Evolutionary conservation across 2,113 vertebrate genomes (phyloP).

Genomic region (Rhegmatorhina hoffmannsi): DNA sequence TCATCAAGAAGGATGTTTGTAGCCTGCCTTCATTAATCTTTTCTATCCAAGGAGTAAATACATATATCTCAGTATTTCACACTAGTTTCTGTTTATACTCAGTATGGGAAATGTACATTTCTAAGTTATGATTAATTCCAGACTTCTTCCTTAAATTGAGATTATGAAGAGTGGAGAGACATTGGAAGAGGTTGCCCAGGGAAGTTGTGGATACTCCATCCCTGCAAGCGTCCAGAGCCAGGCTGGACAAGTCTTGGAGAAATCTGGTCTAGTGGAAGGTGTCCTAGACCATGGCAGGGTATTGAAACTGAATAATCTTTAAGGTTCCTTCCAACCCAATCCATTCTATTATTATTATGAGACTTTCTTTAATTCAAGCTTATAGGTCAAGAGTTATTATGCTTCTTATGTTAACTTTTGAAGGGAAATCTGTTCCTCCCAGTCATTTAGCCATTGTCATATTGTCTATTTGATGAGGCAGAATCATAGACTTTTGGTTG

Average conservation of each 20-base stretch:
- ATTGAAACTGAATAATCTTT: not conserved
- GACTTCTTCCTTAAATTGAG: not conserved
- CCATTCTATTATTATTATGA: not conserved
- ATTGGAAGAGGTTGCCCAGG: rapidly evolving
- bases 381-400: not conserved
- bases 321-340: not conserved
- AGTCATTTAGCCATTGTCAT: not conserved
- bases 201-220: not conserved
- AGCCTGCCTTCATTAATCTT: not conserved
- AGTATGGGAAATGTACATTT: not conserved
- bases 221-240: not conserved
- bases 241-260: not conserved
- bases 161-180: not conserved
- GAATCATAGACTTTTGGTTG: not conserved
- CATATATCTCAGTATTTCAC: not conserved
- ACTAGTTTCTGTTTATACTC: not conserved
- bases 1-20: not conserved
- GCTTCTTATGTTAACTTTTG: not conserved
- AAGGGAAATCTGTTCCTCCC: not conserved
- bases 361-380: not conserved
- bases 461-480: not conserved
- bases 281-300: not conserved
- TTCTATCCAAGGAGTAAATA: not conserved
- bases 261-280: not conserved
- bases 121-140: not conserved